Conservation (phyloP, 2,888 invertebrate genomes). For the Cheilosia impressa region DNA sequence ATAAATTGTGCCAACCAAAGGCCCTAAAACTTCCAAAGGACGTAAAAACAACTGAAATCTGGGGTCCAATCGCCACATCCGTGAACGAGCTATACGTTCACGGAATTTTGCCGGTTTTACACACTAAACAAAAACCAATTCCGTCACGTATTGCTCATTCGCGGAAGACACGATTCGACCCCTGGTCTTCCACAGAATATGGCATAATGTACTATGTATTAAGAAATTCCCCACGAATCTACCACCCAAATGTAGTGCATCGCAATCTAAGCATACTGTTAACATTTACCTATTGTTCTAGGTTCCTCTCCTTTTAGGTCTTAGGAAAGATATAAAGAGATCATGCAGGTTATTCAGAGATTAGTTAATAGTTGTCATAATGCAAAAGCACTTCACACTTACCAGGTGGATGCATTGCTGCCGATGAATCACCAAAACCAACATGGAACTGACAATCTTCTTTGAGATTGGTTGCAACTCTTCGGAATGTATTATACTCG, state of each 20-base stretch:
- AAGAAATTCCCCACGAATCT: not conserved
- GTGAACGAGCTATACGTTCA: no score
- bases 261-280: not conserved
- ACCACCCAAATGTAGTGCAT: conserved; percentile 15
- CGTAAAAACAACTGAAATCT: no score
- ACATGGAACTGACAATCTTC: conserved; percentile 98
- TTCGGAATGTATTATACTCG: conserved; percentile 91
- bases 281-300: conserved; percentile 62
- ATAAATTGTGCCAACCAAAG: no score
- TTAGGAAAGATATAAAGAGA: conserved; percentile 50
- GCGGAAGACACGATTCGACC: no score
- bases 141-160: no score
- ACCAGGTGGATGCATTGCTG: conserved; percentile 94
- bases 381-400: conserved; percentile 75
- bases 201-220: no score
- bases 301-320: conserved; percentile 51
- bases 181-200: not conserved
- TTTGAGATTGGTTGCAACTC: conserved; percentile 93
- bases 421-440: conserved; percentile 93
- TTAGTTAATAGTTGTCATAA: conserved; percentile 9
- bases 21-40: no score
- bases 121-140: no score
- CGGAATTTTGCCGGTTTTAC: no score
- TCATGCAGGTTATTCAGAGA: conserved; percentile 53
- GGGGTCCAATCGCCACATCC: no score